Base-by-base conservation (phyloP, 1,140 invertebrate species). In the Hesperophylax magnus region DNA sequence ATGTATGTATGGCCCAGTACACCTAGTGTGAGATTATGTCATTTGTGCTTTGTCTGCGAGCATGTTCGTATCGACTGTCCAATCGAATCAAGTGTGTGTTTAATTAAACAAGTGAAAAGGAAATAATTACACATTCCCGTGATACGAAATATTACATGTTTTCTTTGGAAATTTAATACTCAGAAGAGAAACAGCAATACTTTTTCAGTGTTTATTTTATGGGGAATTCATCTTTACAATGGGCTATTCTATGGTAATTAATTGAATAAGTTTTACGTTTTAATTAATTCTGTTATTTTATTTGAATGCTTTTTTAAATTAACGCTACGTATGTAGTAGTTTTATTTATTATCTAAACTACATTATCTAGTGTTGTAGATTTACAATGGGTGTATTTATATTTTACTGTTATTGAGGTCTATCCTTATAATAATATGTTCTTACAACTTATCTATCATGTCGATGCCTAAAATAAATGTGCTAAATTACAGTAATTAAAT, bases 1-100 rank as follows among this genome's bases (percentile, higher is more conserved):
- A 74, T 60, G 15, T 76, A 47, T 14, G 11, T 47, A 47, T 14
- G 39, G 6, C 11, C 39, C 39, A 2, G 39, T 6, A 47, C 34
- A 39, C 39, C 39, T 58, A 18, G 22, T 76, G 24, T 24, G 53
- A 24, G 69, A 72, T 76, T 76, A 76, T 76, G 72, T 76, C 72
- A 76, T 76, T 76, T 60, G 54, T 39, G 54, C 8, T 58, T 60
- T 15, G 72, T 31, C 54, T 60, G 72, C 61, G 20, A 60, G 15
- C n/a, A 39, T 18, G 54, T 34, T 24, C 27, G 54, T 27, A 76
- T 2, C n/a, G 11, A 17, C 72, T 11, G 47, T 52, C 27, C 11
- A 20, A 54, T 72, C 24, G 3, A 8, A 54, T 22, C 20, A 34
- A 47, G 11, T 72, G 9, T 20, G 3, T 18, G 24, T 72, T 11